These are phyloP conservation scores for Engystomops pustulosus DNA, from an alignment of 2,113 vertebrate genomes.

Conservation along the genomic window DNA sequence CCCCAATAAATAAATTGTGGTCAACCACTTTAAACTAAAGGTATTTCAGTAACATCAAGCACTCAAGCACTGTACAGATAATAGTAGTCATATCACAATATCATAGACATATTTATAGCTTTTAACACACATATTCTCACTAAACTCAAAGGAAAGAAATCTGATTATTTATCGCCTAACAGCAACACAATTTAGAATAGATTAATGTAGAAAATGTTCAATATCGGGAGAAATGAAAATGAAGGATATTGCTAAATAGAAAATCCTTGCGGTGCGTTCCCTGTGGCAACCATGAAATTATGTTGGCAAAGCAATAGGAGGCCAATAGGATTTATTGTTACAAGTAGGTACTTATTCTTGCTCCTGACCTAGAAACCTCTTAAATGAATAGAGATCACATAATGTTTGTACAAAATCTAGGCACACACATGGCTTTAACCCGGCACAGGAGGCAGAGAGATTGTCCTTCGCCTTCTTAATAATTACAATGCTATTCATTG, in stretches of 20 bases:
- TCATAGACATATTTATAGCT: background rate
- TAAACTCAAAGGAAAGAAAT: slow-evolving; percentile 56
- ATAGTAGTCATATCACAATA: background rate
- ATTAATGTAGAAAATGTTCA: slow-evolving; percentile 46
- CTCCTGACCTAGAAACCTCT: slow-evolving; percentile 57
- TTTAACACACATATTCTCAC: background rate
- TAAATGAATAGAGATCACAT: slow-evolving; percentile 52
- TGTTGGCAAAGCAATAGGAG: slow-evolving; percentile 43
- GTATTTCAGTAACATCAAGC: background rate
- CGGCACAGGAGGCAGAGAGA: slow-evolving; percentile 14
- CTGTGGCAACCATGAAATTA: slow-evolving; percentile 43
- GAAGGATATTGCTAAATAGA: slow-evolving; percentile 50
- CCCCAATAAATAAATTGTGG: too few relatives aligned
- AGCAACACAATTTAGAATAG: slow-evolving; percentile 14
- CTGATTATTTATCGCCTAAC: slow-evolving; percentile 56
- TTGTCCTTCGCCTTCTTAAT: slow-evolving; percentile 32
- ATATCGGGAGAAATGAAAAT: slow-evolving; percentile 33
- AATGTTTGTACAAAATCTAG: slow-evolving; percentile 41
- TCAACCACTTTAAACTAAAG: too few relatives aligned
- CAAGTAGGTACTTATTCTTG: slow-evolving; percentile 36
- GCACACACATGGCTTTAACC: slow-evolving; percentile 44
- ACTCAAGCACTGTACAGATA: background rate
- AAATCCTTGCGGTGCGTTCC: slow-evolving; percentile 54
- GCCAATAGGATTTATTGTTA: background rate
- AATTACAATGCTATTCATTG: slow-evolving; percentile 37